A percentile compares a stretch with the other conserved stretches of the same genome.
Conservation (phyloP, 2,113 vertebrate species). For the Hippocampus mohnikei region DNA sequence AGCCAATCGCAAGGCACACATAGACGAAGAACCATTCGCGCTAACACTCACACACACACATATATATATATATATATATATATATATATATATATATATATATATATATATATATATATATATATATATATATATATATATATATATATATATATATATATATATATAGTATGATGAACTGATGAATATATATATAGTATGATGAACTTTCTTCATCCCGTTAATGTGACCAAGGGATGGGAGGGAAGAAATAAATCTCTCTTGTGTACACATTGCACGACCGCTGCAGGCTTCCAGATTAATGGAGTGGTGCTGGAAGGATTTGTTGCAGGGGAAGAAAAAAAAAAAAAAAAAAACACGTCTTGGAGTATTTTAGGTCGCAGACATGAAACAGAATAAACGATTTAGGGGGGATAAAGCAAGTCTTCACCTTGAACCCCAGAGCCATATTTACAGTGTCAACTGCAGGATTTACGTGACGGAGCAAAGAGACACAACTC, state of each 20-base stretch:
- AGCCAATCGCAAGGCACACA: too few relatives aligned
- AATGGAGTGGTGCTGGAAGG: not conserved
- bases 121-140: too few relatives aligned
- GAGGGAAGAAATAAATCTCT: not conserved
- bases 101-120: too few relatives aligned
- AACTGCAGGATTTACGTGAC: not conserved
- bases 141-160: too few relatives aligned
- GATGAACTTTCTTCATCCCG: not conserved
- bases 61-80: too few relatives aligned
- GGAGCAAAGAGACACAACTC: not conserved
- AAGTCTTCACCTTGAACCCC: not conserved
- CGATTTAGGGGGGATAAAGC: not conserved
- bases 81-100: too few relatives aligned
- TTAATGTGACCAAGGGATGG: not conserved
- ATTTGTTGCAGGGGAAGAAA: not conserved
- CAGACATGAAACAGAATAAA: not conserved
- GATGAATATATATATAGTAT: too few relatives aligned
- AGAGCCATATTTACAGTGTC: not conserved
- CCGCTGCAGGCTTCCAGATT: not conserved
- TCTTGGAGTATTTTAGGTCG: not conserved
- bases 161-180: not conserved
- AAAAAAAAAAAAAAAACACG: not conserved
- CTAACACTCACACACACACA: too few relatives aligned
- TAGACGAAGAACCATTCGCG: too few relatives aligned
- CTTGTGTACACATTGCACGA: not conserved